These are phyloP conservation scores for Puma concolor DNA, from an alignment of 2,113 vertebrate species.

Conservation along the genomic window DNA sequence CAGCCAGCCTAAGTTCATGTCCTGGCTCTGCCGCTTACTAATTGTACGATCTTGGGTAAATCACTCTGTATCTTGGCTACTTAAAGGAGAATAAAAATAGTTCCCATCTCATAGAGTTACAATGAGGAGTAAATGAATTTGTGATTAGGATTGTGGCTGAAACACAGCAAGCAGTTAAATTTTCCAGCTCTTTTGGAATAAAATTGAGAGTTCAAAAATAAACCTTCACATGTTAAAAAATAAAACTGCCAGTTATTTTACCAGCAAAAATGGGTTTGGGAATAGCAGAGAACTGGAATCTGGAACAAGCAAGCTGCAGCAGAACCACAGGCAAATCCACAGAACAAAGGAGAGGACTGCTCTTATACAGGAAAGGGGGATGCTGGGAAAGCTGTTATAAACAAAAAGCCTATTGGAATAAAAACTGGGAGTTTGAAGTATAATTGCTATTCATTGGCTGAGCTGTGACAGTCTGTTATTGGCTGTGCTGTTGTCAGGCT, in stretches of 20 bases:
- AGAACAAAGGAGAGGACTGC: neutral
- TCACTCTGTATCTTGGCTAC: neutral
- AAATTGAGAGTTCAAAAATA: neutral
- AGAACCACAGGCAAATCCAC: neutral
- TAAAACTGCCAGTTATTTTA: neutral
- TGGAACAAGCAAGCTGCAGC: neutral
- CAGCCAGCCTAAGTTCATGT: neutral
- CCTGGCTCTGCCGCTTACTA: neutral
- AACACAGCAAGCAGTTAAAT: neutral
- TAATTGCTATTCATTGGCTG: neutral
- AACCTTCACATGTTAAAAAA: neutral
- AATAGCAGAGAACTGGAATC: neutral
- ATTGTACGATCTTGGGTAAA: neutral
- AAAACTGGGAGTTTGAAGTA: neutral
- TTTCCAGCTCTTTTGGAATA: neutral
- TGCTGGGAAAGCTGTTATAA: neutral
- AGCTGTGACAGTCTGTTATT: neutral
- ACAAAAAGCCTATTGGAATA: neutral
- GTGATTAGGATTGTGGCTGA: neutral
- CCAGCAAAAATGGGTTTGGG: neutral
- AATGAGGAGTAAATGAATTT: neutral
- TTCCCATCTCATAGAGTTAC: neutral
- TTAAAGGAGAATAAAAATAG: neutral
- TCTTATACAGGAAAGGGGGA: neutral
- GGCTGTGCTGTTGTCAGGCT: neutral